These are phyloP conservation scores for Dorcus hopei DNA, from an alignment of 2,888 invertebrate genomes.

Conservation along the genomic window DNA sequence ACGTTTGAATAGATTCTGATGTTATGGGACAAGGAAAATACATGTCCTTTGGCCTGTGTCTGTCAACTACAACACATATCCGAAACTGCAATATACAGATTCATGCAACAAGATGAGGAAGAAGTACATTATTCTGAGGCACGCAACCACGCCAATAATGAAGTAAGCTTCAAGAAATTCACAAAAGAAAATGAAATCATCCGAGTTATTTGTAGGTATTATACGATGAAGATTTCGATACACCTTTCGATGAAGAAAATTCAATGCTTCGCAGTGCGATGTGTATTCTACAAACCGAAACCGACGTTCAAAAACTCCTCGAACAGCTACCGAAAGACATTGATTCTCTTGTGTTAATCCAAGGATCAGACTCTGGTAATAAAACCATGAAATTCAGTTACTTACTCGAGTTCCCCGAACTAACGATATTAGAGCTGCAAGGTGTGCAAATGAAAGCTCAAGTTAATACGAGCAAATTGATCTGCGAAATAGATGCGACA, in stretches of 20 bases:
- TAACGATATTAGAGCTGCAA: slow-evolving; percentile 60
- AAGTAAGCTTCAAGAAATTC: slow-evolving; percentile 35
- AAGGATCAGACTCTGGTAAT: slow-evolving; percentile 53
- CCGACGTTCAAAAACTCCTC: slow-evolving; percentile 46
- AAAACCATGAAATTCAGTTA: slow-evolving; percentile 49
- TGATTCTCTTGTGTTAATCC: slow-evolving; percentile 57
- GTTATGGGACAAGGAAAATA: slow-evolving; percentile 41
- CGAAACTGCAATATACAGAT: slow-evolving; percentile 56
- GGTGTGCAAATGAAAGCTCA: slow-evolving; percentile 49
- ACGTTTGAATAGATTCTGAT: not conserved
- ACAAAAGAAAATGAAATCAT: not conserved
- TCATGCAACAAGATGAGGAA: slow-evolving; percentile 47
- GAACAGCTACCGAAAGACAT: slow-evolving; percentile 51
- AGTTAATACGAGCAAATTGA: slow-evolving; percentile 39
- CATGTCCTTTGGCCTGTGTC: slow-evolving; percentile 55
- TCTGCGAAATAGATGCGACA: slow-evolving; percentile 52
- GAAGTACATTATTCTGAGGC: slow-evolving; percentile 28
- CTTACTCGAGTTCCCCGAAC: slow-evolving; percentile 50
- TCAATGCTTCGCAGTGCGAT: slow-evolving; percentile 53
- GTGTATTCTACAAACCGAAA: slow-evolving; percentile 54
- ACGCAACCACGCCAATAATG: slow-evolving; percentile 39
- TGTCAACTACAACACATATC: slow-evolving; percentile 55
- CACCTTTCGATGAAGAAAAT: slow-evolving; percentile 44
- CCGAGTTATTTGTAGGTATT: slow-evolving; percentile 40
- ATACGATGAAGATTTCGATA: slow-evolving; percentile 46